Evolutionary conservation across 2,888 invertebrate species (phyloP).

Genomic region (Scelioninae gen. 1): DNA sequence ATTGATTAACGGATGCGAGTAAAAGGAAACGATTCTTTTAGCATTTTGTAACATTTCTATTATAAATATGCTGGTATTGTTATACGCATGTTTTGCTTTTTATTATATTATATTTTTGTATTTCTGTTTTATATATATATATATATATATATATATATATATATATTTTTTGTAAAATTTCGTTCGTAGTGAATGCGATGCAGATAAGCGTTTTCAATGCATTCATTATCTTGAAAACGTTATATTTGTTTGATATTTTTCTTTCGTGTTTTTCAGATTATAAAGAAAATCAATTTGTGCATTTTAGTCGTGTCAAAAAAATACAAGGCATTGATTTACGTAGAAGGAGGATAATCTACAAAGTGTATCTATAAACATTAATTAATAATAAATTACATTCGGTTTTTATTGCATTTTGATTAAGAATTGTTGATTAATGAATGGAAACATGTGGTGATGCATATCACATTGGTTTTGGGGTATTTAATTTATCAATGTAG

Average conservation of each 20-base stretch:
- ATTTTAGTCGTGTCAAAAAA: too few relatives aligned
- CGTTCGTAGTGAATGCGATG: neutral
- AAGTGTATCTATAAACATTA: neutral
- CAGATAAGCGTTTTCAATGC: neutral
- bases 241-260: conserved; percentile 14
- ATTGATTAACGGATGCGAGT: conserved; percentile 26
- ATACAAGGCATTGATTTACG: too few relatives aligned
- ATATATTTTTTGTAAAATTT: neutral
- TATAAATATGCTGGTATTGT: conserved; percentile 11
- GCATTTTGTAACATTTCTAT: neutral
- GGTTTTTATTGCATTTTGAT: too few relatives aligned
- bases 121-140: too few relatives aligned
- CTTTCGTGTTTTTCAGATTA: neutral
- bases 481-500: conserved; percentile 1
- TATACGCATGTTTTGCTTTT: neutral
- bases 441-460: neutral
- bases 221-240: conserved; percentile 4
- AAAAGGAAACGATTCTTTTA: conserved; percentile 24
- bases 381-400: too few relatives aligned
- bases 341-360: neutral
- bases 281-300: too few relatives aligned
- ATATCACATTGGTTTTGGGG: neutral
- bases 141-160: too few relatives aligned
- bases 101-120: neutral
- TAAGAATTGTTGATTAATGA: too few relatives aligned